Percentiles rank a stretch among this genome's conserved stretches.
Conservation (phyloP, 1,140 invertebrate genomes). For the Eulimnadia texana region DNA sequence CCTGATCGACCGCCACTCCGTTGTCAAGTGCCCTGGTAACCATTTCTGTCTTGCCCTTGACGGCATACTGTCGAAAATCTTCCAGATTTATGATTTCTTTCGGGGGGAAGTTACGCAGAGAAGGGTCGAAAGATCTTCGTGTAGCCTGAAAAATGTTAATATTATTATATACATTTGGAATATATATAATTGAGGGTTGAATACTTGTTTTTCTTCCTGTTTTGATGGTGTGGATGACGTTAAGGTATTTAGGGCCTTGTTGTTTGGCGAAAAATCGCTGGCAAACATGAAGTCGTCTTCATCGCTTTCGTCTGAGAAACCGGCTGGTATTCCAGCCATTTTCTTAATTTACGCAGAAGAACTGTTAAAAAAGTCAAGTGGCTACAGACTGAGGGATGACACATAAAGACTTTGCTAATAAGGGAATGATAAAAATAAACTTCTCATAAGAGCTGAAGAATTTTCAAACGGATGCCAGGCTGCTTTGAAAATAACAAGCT, state of each 20-base stretch:
- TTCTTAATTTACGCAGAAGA: neutral
- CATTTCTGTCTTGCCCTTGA: conserved; percentile 24
- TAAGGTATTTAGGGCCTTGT: neutral
- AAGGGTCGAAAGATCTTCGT: neutral
- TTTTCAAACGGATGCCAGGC: too few relatives aligned
- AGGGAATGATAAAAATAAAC: conserved; percentile 1
- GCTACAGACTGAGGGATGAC: neutral
- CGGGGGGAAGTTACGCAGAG: neutral
- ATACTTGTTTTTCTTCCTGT: neutral
- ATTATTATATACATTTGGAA: neutral
- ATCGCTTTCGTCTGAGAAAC: conserved; percentile 14
- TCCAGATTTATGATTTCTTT: conserved; percentile 18
- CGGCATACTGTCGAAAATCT: conserved; percentile 26
- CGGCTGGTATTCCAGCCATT: conserved; percentile 11
- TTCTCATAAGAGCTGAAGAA: too few relatives aligned
- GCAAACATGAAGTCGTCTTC: conserved; percentile 7
- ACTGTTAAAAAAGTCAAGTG: neutral
- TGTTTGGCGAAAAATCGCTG: neutral
- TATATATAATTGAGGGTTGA: neutral
- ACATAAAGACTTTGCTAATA: neutral
- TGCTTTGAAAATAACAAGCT: too few relatives aligned
- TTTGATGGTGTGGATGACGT: neutral
- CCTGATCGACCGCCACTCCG: conserved; percentile 28
- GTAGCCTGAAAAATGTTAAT: neutral
- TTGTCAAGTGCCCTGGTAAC: conserved; percentile 22